Evolutionary conservation across 2,888 invertebrate genomes (phyloP), one percentile per base, ranked within the genome.

Genomic region (Frankliniella fusca): DNA sequence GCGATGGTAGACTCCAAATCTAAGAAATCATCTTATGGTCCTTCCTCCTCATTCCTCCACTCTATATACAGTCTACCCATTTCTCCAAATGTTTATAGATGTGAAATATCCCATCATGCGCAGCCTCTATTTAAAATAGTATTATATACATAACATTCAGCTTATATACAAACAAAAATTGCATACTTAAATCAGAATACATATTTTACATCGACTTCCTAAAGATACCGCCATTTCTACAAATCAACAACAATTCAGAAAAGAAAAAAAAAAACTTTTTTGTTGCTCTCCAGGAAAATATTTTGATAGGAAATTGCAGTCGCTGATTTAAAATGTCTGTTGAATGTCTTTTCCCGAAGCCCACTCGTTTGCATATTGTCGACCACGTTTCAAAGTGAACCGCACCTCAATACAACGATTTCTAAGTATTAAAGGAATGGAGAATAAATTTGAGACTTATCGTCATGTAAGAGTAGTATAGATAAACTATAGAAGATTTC

Each of bases 401-500:
- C 28, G 20, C 50, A 28, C 20, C 81, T 54, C 50, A 81, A 81
- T 49, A 23, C 50, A 54, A 28, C 7, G 80, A 81, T 18, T 86
- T 83, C 86, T 86, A 27, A 85, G 84, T 49, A 86, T 86, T 83
- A 88, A 88, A 83, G 90, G 87, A 81, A 80, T 80, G 38, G 89
- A 88, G 50, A 85, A 85, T 80, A 80, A 80, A 80, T 38, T 38
- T 38, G 5, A 2, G 38, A 38, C 38, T 38, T 38, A 38, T 38
- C 38, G 38, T 38, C 38, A 20, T 12, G 54, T 15, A 54, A 54
- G 54, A 54, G 54, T 12, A 54, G 18, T 54, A 54, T 54, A 54
- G 54, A 54, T 20, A 54, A 20, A 54, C 15, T 10, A 20, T 10
- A 20, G 5, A 38, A 38, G 38, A 38, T 38, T 38, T 38, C 38